Evolutionary conservation across 2,113 vertebrate genomes (phyloP).

Genomic region (Rhinolophus sinicus): DNA sequence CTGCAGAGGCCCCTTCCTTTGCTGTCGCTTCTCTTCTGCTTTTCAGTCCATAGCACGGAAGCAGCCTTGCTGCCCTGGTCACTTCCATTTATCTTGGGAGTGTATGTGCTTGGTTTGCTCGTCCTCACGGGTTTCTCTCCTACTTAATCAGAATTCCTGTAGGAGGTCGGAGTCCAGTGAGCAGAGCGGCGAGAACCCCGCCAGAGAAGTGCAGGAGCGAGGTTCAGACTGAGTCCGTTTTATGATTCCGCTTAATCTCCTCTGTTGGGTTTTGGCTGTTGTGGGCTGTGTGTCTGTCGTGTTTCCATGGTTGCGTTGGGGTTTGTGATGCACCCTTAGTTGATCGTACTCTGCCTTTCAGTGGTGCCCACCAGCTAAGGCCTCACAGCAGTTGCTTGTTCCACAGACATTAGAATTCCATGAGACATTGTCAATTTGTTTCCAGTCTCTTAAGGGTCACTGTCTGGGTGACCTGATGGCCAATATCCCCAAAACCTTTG

Average conservation of each 20-base stretch:
- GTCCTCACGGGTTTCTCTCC: neutral
- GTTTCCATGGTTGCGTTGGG: too few species aligned
- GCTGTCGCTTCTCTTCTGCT: neutral
- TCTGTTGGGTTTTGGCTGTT: neutral
- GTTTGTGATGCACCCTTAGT: neutral
- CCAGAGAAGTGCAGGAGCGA: neutral
- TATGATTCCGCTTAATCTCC: neutral
- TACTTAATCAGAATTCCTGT: neutral
- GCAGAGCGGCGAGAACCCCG: neutral
- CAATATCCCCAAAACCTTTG: neutral
- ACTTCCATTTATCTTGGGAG: neutral
- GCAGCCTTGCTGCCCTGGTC: neutral
- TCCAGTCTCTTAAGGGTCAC: too few species aligned
- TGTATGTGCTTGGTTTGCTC: neutral
- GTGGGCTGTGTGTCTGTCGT: neutral
- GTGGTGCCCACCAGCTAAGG: fast-evolving
- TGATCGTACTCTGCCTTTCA: fast-evolving
- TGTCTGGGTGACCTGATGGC: neutral
- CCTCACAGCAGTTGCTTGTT: fast-evolving
- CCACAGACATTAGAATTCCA: too few species aligned
- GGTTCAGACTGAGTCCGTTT: neutral
- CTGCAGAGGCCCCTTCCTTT: fast-evolving
- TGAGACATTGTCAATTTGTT: fast-evolving
- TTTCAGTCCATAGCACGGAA: neutral
- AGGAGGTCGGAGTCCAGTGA: neutral